Base-by-base conservation (phyloP, 92 coral and sea anemone genomes). In the Virgularia gustaviana region DNA sequence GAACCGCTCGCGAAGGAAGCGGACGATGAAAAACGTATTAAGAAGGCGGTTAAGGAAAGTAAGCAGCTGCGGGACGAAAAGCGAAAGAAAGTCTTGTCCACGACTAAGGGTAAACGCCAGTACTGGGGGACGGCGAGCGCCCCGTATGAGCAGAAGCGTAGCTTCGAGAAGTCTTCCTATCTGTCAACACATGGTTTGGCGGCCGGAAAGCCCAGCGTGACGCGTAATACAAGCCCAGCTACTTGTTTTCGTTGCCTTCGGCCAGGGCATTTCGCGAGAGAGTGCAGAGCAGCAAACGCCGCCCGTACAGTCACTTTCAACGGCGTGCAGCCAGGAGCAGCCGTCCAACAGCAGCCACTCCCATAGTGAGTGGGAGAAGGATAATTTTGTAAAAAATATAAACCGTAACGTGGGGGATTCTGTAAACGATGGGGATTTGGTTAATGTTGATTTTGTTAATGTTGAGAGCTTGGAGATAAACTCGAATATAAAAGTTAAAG, bases 241-340 rank as follows among this genome's bases (percentile, higher is more conserved):
- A 19, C 78, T 36, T 86, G 90, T 86, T 86, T 86, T 79, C 90
- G 73, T 74, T 86, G 87, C 72, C 73, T 78, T 20, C 57, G 71
- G 20, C 71, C 81, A 16, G 87, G 84, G 23, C 87, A 82, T 42
- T 37, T 78, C 31, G 83, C 90, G 57, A 33, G 79, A 36, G 87
- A 86, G 27, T 86, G 85, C 45, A 71, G 79, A 28, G 77, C 90
- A 42, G 71, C 81, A 47, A 81, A 58, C 20, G 66, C 70, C 2
- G n/a, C n/a, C n/a, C n/a, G n/a, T n/a, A n/a, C n/a, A n/a, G n/a
- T n/a, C n/a, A n/a, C n/a, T n/a, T n/a, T n/a, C n/a, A n/a, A n/a
- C n/a, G n/a, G n/a, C n/a, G n/a, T 63, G 49, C 73, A 65, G 18
- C 54, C 52, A 56, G 53, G 41, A 25, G 31, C 24, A 6, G 5